Conservation (phyloP, 2,113 vertebrate genomes). For the Scomber scombrus region DNA sequence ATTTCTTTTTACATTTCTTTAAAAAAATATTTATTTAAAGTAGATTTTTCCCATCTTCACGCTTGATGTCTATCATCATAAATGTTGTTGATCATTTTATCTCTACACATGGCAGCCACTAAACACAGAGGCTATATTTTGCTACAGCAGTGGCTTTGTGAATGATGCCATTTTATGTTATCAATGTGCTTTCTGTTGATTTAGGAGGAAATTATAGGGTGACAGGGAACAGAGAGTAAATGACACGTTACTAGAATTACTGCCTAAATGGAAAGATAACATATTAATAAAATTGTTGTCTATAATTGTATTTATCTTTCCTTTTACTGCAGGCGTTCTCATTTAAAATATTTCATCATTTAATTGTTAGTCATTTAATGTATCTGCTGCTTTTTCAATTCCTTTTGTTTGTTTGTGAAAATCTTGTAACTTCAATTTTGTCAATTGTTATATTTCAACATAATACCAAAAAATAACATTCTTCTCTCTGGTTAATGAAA, state of each 20-base stretch:
- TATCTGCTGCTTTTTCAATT: not conserved
- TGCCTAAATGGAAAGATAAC: conserved; percentile 5
- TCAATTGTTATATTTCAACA: not conserved
- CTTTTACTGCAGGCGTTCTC: too few species aligned
- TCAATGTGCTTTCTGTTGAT: not conserved
- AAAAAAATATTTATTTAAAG: not conserved
- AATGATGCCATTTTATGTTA: not conserved
- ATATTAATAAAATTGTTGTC: not conserved
- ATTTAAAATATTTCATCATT: not conserved
- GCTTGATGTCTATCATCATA: not conserved
- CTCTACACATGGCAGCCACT: not conserved
- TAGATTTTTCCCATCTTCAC: not conserved
- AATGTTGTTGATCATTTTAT: not conserved
- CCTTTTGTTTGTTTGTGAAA: not conserved
- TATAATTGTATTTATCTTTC: not conserved
- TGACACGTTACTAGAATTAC: not conserved
- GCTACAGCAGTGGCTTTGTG: not conserved
- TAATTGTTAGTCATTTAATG: not conserved
- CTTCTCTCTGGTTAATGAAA: not conserved
- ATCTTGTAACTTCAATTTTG: not conserved
- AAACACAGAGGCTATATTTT: not conserved
- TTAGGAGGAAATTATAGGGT: not conserved
- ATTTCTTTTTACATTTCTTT: not conserved
- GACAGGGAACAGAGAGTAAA: not conserved
- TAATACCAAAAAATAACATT: not conserved